Evolutionary conservation across 2,113 vertebrate genomes (phyloP).

Genomic region (Megalops atlanticus): DNA sequence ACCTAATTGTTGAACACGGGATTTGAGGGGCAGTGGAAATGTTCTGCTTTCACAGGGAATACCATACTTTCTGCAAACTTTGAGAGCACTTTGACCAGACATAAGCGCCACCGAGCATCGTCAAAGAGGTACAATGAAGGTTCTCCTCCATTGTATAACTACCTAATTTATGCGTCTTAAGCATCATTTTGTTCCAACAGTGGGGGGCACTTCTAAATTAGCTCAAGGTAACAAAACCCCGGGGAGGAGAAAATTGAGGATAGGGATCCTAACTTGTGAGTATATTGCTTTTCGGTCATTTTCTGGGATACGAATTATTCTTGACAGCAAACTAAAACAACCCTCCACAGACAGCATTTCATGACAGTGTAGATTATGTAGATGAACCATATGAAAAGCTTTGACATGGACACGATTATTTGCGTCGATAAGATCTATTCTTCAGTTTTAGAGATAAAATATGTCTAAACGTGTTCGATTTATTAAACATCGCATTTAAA

Average conservation of each 20-base stretch:
- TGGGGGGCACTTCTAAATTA: constrained; percentile 74
- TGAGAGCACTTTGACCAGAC: constrained; percentile 77
- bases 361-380: not conserved
- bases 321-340: not conserved
- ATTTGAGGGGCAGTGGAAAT: constrained; percentile 52
- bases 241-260: constrained; percentile 50
- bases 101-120: constrained; percentile 71
- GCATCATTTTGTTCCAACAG: constrained; percentile 74
- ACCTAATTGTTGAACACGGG: constrained; percentile 28
- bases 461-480: not conserved
- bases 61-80: constrained; percentile 77
- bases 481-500: too few species aligned
- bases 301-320: not conserved
- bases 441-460: not conserved
- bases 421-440: not conserved
- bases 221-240: constrained; percentile 64
- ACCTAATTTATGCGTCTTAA: constrained; percentile 79
- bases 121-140: constrained; percentile 78
- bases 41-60: constrained; percentile 73
- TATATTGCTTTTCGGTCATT: constrained; percentile 41
- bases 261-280: constrained; percentile 54
- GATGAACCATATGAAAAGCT: not conserved
- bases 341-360: not conserved
- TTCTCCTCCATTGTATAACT: constrained; percentile 67
- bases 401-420: not conserved